phyloP scores from a whole-genome alignment of 2,113 vertebrate genomes.

The Rhynchomys soricoides region DNA sequence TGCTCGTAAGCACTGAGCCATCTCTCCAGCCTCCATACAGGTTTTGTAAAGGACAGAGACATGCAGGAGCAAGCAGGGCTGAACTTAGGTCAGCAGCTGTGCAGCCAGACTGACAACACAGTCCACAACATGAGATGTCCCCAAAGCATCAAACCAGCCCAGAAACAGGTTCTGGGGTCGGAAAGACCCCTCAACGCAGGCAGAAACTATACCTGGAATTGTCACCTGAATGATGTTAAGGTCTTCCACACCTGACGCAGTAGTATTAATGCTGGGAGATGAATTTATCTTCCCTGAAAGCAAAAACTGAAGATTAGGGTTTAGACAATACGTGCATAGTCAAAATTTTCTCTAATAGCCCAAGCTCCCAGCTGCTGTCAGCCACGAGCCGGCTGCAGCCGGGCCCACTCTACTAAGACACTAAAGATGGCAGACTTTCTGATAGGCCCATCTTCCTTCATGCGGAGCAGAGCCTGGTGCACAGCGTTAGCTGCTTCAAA shows the following conservation, averaged over 20 bases:
- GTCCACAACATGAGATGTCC: background rate
- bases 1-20: background rate
- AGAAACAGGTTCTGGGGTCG: background rate
- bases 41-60: background rate
- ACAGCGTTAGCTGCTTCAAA: background rate
- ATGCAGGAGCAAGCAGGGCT: background rate
- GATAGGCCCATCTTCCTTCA: no score
- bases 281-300: slow-evolving; percentile 83
- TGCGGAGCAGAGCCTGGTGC: background rate
- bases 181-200: rapidly evolving
- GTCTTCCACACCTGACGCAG: slow-evolving; percentile 82
- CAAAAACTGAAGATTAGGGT: slow-evolving; percentile 25
- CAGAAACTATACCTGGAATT: slow-evolving; percentile 82
- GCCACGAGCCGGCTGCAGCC: background rate
- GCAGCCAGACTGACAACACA: background rate
- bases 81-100: no score
- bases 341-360: background rate
- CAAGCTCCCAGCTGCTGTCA: background rate
- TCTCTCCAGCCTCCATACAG: background rate
- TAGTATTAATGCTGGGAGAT: slow-evolving; percentile 74
- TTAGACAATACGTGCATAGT: rapidly evolving
- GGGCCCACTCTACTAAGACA: background rate
- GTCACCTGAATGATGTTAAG: slow-evolving; percentile 89
- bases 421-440: background rate
- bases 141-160: background rate